Evolutionary conservation across 2,797 vertebrate species (phyloP), one percentile per base, ranked within the genome.

Genomic region (Myiotriccus ornatus): DNA sequence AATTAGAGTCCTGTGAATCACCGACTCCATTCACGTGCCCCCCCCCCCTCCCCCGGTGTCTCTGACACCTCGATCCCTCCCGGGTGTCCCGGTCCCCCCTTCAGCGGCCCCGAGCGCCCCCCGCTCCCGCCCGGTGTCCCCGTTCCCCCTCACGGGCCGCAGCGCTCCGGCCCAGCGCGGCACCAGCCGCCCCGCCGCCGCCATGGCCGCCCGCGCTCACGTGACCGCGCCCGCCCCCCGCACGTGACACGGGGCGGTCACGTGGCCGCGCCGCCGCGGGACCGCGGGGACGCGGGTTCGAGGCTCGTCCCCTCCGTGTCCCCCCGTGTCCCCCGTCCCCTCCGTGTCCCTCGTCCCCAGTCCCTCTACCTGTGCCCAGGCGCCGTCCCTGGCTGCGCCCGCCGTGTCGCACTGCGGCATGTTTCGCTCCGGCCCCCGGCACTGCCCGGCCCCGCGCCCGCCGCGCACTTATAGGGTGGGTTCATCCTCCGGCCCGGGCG

Each of bases 101-200:
- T 18, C 87, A 6, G 25, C 57, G 30, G 21, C 46, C 28, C 27
- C 25, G 46, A 14, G 35, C 56, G 23, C 3, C 30, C 24, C n/a
- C 9, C 13, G 13, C 23, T 24, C 56, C 35, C 25, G 35, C 71
- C 69, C 87, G 17, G 12, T 18, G 20, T 24, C 25, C 56, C 35
- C 8, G 37, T 39, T 7, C 20, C 68, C 25, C 41, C 79, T 83
- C 87, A 89, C 87, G 44, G 79, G 79, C 79, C 87, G 71, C 64
- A 97, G 68, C n/a, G 90, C 39, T 11, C 57, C 64, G 1, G 50
- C 82, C 95, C 95, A 94, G 12, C 81, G 84, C 28, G 95, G 92
- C 0, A 95, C 2, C 1, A 75, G 13, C 46, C 87, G 24, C 83
- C 69, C 74, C 44, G 57, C 64, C 76, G 52, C 74, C 80, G 64